A percentile compares a stretch with the other conserved stretches of the same genome.
Conservation (phyloP, 35 echinoderm and acorn worm species). For the Heliocidaris tuberculata region DNA sequence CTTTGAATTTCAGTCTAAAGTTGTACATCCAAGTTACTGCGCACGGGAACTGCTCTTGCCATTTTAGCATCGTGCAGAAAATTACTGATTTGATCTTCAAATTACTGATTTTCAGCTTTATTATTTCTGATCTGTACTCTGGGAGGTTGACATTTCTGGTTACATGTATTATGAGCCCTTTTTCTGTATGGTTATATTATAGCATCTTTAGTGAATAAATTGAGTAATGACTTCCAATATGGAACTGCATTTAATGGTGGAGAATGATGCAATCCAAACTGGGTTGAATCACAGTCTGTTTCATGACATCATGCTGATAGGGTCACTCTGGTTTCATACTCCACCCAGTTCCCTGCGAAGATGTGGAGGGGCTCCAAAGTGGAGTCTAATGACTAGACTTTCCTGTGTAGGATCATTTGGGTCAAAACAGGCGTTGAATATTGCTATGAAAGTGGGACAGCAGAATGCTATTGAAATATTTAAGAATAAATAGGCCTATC, state of each 20-base stretch:
- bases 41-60: too few species aligned
- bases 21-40: too few species aligned
- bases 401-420: background rate
- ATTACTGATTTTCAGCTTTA: too few species aligned
- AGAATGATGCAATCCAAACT: background rate
- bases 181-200: too few species aligned
- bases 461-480: background rate
- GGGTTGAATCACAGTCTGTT: background rate
- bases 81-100: too few species aligned
- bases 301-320: slow-evolving; percentile 2
- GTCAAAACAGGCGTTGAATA: background rate
- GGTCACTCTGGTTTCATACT: slow-evolving; percentile 20
- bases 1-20: too few species aligned
- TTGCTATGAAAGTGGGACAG: background rate
- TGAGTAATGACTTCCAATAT: background rate
- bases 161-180: too few species aligned
- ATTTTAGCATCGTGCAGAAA: too few species aligned
- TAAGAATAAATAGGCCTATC: too few species aligned
- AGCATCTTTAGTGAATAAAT: too few species aligned
- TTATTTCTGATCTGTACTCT: too few species aligned
- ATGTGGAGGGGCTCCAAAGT: background rate
- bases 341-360: slow-evolving; percentile 11
- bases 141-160: too few species aligned
- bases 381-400: background rate
- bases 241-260: background rate